A percentile compares a stretch with the other conserved stretches of the same genome.
phyloP scores from a whole-genome alignment of 2,888 invertebrate genomes.

The Lydus trimaculatus region DNA sequence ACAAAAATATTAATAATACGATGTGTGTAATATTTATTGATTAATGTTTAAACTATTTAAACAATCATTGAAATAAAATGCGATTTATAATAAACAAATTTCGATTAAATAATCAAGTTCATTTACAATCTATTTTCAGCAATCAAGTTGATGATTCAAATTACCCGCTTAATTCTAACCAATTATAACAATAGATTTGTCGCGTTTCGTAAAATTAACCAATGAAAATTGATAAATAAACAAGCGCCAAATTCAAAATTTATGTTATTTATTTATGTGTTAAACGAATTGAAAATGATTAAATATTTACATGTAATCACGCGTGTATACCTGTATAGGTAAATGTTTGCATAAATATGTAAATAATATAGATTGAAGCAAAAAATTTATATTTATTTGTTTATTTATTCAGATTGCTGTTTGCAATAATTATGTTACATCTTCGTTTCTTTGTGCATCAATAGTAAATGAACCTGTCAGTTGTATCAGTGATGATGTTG shows the following conservation, averaged over 20 bases:
- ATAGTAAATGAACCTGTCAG: neutral
- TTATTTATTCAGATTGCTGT: neutral
- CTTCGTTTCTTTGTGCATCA: neutral
- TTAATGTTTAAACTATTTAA: neutral
- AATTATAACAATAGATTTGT: neutral
- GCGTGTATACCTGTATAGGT: neutral
- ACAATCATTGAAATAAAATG: conserved; percentile 21
- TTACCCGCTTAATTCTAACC: neutral
- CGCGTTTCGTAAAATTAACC: neutral
- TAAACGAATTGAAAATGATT: neutral
- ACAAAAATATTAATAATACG: no score
- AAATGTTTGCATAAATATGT: neutral
- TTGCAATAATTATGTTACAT: neutral
- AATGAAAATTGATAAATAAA: neutral
- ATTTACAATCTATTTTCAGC: conserved; percentile 17
- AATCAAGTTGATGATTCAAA: neutral
- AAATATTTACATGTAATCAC: neutral
- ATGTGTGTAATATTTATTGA: neutral
- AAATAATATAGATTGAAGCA: neutral
- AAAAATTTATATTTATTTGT: neutral
- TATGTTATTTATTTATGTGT: neutral
- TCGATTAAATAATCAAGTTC: conserved; percentile 21
- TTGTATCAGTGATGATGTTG: neutral
- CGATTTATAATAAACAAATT: conserved; percentile 30
- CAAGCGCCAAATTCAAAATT: neutral